phyloP scores from a whole-genome alignment of 2,888 invertebrate genomes.

The Selenia dentaria region DNA sequence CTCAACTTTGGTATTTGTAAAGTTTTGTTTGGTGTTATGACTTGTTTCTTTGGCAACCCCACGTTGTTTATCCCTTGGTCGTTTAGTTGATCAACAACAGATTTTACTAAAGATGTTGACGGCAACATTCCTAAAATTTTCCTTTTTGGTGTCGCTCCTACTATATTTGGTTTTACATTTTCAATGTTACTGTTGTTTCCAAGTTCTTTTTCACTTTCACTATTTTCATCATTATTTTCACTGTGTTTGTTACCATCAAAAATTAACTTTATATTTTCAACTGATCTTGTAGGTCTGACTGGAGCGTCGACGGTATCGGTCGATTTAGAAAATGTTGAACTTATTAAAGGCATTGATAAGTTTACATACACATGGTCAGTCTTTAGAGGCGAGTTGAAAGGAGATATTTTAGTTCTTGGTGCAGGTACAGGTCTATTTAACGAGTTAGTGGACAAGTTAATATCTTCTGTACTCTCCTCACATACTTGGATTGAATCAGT shows the following conservation, averaged over 20 bases:
- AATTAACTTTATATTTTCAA: constrained; percentile 58
- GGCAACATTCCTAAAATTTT: constrained; percentile 61
- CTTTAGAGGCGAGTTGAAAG: constrained; percentile 64
- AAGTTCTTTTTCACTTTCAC: constrained; percentile 35
- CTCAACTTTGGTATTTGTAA: constrained; percentile 80
- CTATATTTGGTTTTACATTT: constrained; percentile 68
- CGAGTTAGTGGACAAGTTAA: constrained; percentile 70
- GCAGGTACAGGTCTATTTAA: constrained; percentile 85
- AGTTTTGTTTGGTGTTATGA: constrained; percentile 74
- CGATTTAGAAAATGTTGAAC: constrained; percentile 54
- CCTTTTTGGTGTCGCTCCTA: constrained; percentile 74
- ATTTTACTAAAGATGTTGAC: constrained; percentile 75
- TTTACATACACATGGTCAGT: constrained; percentile 85
- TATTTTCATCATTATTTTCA: constrained; percentile 37
- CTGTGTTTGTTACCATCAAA: constrained; percentile 35
- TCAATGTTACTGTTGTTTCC: constrained; percentile 38
- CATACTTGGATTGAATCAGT: constrained; percentile 88
- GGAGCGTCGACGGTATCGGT: constrained; percentile 67
- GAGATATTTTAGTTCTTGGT: constrained; percentile 79
- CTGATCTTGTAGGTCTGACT: constrained; percentile 64
- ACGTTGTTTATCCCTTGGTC: constrained; percentile 69
- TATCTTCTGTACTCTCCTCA: constrained; percentile 68
- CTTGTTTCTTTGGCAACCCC: constrained; percentile 70
- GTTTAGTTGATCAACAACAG: constrained; percentile 71
- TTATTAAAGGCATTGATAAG: constrained; percentile 79